Evolutionary conservation across 2,113 vertebrate genomes (phyloP).

Genomic region (Prochilodus magdalenae): DNA sequence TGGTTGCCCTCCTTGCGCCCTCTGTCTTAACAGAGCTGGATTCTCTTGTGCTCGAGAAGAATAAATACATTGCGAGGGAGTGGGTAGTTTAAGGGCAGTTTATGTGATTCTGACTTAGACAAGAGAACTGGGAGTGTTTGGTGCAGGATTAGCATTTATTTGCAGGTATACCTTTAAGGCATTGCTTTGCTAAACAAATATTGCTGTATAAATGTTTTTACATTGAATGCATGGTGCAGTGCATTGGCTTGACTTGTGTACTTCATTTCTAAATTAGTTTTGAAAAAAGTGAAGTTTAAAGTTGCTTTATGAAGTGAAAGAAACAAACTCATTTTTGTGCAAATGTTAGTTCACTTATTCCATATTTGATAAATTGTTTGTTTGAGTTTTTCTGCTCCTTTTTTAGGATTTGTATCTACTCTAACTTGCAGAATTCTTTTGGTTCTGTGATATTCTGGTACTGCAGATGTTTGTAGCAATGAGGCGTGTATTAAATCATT

Average conservation of each 20-base stretch:
- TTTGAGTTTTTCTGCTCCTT: no score
- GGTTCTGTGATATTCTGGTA: no score
- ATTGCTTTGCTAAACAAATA: background rate
- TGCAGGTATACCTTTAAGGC: background rate
- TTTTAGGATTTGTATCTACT: no score
- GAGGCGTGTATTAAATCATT: no score
- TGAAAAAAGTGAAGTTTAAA: no score
- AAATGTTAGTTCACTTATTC: no score
- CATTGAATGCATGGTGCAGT: no score
- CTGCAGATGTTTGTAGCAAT: no score
- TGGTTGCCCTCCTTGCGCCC: background rate
- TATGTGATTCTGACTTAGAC: constrained; percentile 6
- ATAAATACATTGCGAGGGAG: background rate
- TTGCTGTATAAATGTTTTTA: background rate
- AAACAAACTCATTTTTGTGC: no score
- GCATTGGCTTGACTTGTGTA: background rate
- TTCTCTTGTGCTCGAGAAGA: background rate
- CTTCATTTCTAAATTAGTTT: background rate
- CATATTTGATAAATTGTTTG: no score
- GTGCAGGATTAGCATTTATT: background rate
- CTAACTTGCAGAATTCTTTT: no score
- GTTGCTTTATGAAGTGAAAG: no score
- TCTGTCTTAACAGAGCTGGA: background rate
- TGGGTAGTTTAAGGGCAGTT: background rate
- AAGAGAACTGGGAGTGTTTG: background rate